These are phyloP conservation scores for Gymnothorax javanicus DNA, from an alignment of 2,797 vertebrate genomes.

Conservation along the genomic window DNA sequence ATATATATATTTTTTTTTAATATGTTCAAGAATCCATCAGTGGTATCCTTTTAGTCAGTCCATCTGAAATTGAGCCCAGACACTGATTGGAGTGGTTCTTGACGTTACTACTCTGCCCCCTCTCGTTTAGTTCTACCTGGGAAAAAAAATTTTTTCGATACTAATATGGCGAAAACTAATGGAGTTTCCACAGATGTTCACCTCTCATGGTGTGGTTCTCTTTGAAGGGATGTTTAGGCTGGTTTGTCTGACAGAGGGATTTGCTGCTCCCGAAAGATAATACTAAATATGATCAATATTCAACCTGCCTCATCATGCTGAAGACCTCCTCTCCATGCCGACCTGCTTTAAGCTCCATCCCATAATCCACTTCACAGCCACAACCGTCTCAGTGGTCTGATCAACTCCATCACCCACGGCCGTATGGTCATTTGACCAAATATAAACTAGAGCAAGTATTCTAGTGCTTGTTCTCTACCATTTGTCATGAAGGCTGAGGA, in stretches of 20 bases:
- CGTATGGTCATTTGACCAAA: not conserved
- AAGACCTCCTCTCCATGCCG: not conserved
- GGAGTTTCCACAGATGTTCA: not conserved
- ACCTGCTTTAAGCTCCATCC: not conserved
- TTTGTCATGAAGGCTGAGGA: not conserved
- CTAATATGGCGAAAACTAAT: not conserved
- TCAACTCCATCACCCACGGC: not conserved
- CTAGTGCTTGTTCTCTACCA: not conserved
- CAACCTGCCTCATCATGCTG: slow-evolving; percentile 30
- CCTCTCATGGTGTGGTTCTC: not conserved
- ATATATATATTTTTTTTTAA: not conserved
- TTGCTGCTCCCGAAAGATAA: slow-evolving; percentile 26
- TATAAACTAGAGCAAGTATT: not conserved
- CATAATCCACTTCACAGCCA: not conserved
- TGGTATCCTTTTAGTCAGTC: not conserved
- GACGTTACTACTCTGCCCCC: not conserved
- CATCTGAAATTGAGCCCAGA: not conserved
- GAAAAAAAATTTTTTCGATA: not conserved
- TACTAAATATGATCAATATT: slow-evolving; percentile 2
- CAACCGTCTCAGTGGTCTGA: not conserved
- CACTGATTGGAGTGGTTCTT: not conserved
- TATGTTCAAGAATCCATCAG: not conserved
- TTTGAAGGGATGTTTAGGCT: not conserved
- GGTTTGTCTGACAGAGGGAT: slow-evolving; percentile 22
- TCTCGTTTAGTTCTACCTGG: not conserved